A percentile compares a stretch with the other conserved stretches of the same genome.
Conservation (phyloP, 2,113 vertebrate genomes). For the Hemicordylus capensis region DNA sequence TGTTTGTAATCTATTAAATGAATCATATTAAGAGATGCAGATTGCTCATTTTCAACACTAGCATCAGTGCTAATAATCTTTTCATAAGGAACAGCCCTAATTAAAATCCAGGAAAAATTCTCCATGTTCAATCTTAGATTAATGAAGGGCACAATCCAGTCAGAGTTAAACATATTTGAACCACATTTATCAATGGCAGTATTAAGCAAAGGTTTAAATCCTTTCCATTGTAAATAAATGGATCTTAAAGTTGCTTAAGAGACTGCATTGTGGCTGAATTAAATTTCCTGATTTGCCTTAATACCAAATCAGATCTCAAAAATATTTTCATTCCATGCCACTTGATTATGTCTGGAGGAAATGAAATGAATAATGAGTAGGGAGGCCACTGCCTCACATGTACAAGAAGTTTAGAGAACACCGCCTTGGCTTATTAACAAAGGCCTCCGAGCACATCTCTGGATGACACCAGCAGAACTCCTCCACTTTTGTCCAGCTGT, state of each 20-base stretch:
- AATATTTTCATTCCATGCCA: not conserved
- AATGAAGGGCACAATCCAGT: not conserved
- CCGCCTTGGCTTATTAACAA: conserved; percentile 16
- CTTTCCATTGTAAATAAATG: not conserved
- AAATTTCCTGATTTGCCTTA: not conserved
- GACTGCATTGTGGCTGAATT: not conserved
- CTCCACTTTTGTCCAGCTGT: conserved; percentile 1
- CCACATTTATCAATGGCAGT: not conserved
- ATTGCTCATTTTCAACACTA: not conserved
- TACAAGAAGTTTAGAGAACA: not conserved
- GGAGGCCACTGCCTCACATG: conserved; percentile 3
- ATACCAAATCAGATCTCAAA: not conserved
- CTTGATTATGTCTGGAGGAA: not conserved
- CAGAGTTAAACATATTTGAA: not conserved
- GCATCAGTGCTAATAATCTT: not conserved
- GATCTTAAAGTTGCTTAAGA: not conserved
- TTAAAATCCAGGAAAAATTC: not conserved
- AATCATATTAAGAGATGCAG: not conserved
- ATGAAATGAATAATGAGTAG: conserved; percentile 13
- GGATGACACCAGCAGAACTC: conserved; percentile 1
- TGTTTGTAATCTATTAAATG: not conserved
- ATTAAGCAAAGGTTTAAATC: not conserved
- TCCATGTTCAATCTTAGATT: not conserved
- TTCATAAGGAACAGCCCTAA: not conserved
- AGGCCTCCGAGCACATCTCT: conserved; percentile 11